Evolutionary conservation across 2,888 invertebrate genomes (phyloP).

Genomic region (Melanostoma mellinum): DNA sequence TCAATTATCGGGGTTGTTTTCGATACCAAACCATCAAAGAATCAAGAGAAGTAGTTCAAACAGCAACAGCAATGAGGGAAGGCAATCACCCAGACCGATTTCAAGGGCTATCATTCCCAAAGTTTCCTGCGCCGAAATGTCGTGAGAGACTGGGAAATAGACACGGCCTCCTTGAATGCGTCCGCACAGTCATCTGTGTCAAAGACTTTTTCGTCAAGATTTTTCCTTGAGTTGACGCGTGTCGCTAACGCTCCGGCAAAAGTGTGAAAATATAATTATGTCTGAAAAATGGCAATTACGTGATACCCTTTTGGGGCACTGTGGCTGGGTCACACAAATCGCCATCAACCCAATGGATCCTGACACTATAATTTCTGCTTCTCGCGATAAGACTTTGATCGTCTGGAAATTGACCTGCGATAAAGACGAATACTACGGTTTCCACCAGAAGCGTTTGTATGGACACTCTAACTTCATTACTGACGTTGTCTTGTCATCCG

Average conservation of each 20-base stretch:
- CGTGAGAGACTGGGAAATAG: no score
- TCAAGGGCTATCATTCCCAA: no score
- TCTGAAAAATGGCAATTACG: conserved; percentile 96
- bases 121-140: no score
- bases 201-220: no score
- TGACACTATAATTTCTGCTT: conserved; percentile 98
- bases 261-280: conserved; percentile 83
- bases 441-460: conserved; percentile 96
- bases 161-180: no score
- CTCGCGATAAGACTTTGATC: conserved; percentile 97
- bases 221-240: no score
- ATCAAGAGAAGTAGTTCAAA: no score
- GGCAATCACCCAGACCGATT: no score
- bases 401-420: conserved; percentile 99
- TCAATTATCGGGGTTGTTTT: no score
- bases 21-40: no score
- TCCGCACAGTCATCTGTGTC: no score
- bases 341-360: conserved; percentile 99
- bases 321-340: conserved; percentile 99
- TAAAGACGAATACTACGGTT: conserved; percentile 96
- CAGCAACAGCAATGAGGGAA: no score
- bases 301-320: conserved; percentile 98
- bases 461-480: conserved; percentile 99
- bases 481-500: conserved; percentile 98
- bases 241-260: conserved; percentile 70